phyloP scores from a whole-genome alignment of 2,888 invertebrate species.

The Andrena marginata region DNA sequence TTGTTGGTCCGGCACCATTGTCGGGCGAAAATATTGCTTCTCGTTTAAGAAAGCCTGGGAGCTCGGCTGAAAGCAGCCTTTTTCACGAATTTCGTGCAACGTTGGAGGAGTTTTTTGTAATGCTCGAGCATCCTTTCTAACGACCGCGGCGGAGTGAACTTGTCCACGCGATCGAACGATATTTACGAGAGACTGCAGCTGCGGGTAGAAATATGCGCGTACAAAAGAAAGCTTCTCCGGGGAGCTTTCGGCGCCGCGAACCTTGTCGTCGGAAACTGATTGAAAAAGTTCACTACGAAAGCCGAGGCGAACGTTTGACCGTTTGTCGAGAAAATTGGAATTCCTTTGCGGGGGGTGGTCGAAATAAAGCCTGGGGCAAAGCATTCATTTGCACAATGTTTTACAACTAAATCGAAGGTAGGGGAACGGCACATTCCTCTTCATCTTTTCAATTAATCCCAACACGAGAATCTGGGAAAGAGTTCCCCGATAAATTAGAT shows the following conservation, averaged over 20 bases:
- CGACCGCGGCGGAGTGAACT: neutral
- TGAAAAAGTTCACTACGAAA: slow-evolving; percentile 13
- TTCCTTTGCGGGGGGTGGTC: neutral
- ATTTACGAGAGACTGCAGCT: slow-evolving; percentile 16
- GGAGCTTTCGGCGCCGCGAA: neutral
- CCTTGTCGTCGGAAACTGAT: neutral
- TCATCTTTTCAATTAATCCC: too few species aligned
- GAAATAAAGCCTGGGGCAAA: too few species aligned
- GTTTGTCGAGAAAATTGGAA: slow-evolving; percentile 33
- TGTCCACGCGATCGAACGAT: slow-evolving; percentile 8
- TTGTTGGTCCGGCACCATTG: slow-evolving; percentile 45
- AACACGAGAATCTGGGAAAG: too few species aligned
- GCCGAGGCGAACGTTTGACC: slow-evolving; percentile 6
- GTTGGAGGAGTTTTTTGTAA: too few species aligned
- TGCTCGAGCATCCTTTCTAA: neutral
- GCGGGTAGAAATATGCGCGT: neutral
- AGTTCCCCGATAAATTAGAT: too few species aligned
- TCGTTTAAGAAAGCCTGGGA: neutral
- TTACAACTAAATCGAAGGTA: too few species aligned
- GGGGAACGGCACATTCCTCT: too few species aligned
- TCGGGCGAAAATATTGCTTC: slow-evolving; percentile 38
- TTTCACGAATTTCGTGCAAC: neutral
- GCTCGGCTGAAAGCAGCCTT: neutral
- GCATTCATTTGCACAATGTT: too few species aligned
- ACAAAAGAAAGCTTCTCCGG: neutral